Conservation (phyloP, 2,113 vertebrate genomes). For the Origma solitaria region DNA sequence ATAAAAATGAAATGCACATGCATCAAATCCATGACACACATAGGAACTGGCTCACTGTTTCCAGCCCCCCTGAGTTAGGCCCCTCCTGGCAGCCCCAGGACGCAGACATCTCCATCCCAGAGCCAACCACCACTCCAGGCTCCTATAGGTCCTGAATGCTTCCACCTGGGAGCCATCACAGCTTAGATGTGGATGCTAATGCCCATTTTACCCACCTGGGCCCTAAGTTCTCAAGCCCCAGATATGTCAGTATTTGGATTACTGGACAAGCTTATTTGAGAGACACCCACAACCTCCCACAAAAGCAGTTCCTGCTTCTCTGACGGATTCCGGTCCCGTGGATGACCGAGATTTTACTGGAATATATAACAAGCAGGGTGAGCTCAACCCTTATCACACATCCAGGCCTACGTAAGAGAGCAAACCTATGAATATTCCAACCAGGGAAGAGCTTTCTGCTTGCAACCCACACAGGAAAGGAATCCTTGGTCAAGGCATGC, state of each 20-base stretch:
- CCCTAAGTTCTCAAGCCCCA: background rate
- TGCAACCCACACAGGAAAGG: background rate
- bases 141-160: background rate
- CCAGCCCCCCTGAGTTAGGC: background rate
- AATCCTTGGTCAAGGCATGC: background rate
- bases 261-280: background rate
- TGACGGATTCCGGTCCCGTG: background rate
- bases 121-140: background rate
- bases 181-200: background rate
- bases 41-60: background rate
- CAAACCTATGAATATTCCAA: constrained; percentile 19
- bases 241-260: background rate
- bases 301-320: background rate
- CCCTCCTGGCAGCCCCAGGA: background rate
- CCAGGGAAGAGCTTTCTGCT: background rate
- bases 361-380: background rate
- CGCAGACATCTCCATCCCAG: background rate
- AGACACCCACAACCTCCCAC: background rate
- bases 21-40: background rate
- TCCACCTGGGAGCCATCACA: background rate
- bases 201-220: background rate
- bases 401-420: background rate
- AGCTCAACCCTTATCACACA: background rate
- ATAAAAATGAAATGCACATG: background rate
- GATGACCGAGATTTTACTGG: background rate